Percentiles rank a stretch among this genome's conserved stretches.
Evolutionary conservation across 2,797 vertebrate genomes (phyloP).

Genomic region (Fratercula arctica): DNA sequence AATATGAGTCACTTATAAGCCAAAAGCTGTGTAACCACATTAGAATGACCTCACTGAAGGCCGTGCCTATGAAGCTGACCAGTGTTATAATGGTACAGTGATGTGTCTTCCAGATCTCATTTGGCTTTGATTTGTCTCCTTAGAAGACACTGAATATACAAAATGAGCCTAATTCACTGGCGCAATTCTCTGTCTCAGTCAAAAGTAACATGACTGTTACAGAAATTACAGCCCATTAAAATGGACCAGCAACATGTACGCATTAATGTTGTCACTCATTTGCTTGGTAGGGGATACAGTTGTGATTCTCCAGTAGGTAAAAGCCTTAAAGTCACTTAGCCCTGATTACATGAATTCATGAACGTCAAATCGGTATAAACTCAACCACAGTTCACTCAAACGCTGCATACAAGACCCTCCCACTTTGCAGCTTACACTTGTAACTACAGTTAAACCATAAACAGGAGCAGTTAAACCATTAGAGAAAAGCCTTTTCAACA

Average conservation of each 20-base stretch:
- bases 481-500: neutral
- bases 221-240: neutral
- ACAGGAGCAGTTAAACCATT: neutral
- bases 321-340: neutral
- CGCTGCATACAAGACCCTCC: neutral
- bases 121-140: neutral
- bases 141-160: neutral
- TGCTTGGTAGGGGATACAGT: neutral
- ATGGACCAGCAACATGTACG: neutral
- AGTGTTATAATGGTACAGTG: neutral
- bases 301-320: neutral
- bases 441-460: neutral
- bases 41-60: neutral
- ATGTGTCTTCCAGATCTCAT: neutral
- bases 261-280: neutral
- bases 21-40: neutral
- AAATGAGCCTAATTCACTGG: neutral
- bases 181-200: fast-evolving
- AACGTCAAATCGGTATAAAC: neutral
- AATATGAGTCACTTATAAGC: neutral
- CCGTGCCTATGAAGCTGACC: neutral
- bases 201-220: neutral
- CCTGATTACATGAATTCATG: neutral
- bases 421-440: neutral
- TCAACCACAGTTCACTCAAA: neutral